phyloP scores from a whole-genome alignment of 2,888 invertebrate genomes.

The Timema cristinae region DNA sequence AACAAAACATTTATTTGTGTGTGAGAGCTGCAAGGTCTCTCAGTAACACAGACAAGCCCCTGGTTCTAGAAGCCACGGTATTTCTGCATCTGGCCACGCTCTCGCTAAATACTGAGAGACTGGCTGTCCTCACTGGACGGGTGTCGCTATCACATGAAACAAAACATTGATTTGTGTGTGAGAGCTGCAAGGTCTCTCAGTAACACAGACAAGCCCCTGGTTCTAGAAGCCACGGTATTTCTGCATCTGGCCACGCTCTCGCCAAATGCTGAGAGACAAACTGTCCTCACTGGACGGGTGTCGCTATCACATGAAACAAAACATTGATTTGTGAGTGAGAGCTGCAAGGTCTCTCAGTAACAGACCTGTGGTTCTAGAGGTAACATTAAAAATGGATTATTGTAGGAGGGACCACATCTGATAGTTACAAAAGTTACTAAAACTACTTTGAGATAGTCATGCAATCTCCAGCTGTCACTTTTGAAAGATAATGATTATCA shows the following conservation, averaged over 20 bases:
- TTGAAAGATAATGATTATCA: too few species aligned
- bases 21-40: slow-evolving; percentile 36
- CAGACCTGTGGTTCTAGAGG: slow-evolving; percentile 36
- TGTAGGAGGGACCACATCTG: too few species aligned
- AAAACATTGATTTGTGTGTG: slow-evolving; percentile 26
- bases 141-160: slow-evolving; percentile 35
- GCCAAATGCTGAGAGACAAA: background rate
- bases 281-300: background rate
- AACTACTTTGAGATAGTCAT: too few species aligned
- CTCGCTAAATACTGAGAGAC: slow-evolving; percentile 31
- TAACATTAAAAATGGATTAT: slow-evolving; percentile 23
- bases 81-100: slow-evolving; percentile 36
- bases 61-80: slow-evolving; percentile 35
- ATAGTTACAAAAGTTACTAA: too few species aligned
- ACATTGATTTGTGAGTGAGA: slow-evolving; percentile 30
- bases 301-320: background rate
- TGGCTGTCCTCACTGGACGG: slow-evolving; percentile 39
- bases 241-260: background rate
- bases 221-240: slow-evolving; percentile 33
- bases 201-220: slow-evolving; percentile 36
- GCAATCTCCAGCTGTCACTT: too few species aligned
- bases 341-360: slow-evolving; percentile 36
- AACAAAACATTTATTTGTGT: slow-evolving; percentile 23
- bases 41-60: slow-evolving; percentile 36
- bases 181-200: slow-evolving; percentile 36